Evolutionary conservation across 1,140 invertebrate species (phyloP), one percentile per base, ranked within the genome.

Genomic region (Cyphomyrmex costatus): DNA sequence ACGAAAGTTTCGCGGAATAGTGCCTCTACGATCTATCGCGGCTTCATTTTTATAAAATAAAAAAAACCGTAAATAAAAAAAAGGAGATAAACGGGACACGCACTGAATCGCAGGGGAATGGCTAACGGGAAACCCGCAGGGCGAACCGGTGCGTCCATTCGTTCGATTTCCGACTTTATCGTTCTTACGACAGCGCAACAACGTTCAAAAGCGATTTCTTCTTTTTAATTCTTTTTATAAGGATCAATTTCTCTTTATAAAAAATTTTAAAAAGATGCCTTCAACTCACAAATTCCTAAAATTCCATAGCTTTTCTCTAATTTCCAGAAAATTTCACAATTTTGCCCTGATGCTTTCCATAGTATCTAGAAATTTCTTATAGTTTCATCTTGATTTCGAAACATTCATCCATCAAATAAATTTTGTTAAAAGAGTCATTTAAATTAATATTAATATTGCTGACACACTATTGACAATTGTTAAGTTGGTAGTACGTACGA

Each of bases 191-290:
- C 8, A 36, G 12, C 46, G 7, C 42, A 4, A 10, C 21, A 16
- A 30, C 63, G 46, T 71, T 6, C n/a, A n/a, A n/a, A 16, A 71
- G 42, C 46, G 14, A 51, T 51, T 16, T 66, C n/a, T 33, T 74
- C 30, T 21, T 56, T 33, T 56, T 4, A 12, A 24, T 70, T 51
- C n/a, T 19, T 49, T 70, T 49, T 30, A 12, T 46, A 49, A 49
- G 3, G 14, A 49, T 4, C 2, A n/a, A 24, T 21, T 7, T 97
- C 97, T 12, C n/a, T 24, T n/a, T 33, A 42, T 42, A 42, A 42
- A 42, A 42, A n/a, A n/a, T n/a, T 42, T 42, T 42, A 10, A 42
- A 42, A 42, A 42, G 8, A 42, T 42, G 1, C 36, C 36, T 42
- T 42, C 10, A 42, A 42, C 36, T 2, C 8, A 10, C 1, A 42